Conservation (phyloP, 2,888 invertebrate species). For the Stenodema calcarata region DNA sequence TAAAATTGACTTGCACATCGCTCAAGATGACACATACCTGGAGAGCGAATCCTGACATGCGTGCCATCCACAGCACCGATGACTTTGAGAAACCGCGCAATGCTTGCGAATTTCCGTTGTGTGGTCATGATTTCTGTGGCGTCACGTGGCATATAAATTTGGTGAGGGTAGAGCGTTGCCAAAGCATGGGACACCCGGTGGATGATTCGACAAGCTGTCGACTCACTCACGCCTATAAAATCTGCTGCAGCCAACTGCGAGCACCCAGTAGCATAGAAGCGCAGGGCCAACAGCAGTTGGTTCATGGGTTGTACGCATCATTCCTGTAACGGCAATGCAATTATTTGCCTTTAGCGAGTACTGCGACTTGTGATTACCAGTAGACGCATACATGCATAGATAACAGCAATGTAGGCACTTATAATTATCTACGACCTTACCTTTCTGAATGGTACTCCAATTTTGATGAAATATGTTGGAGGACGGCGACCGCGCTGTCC, state of each 20-base stretch:
- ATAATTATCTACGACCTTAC: no score
- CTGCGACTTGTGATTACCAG: no score
- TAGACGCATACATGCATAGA: no score
- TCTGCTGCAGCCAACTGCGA: not conserved
- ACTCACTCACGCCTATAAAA: not conserved
- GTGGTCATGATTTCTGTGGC: slow-evolving; percentile 37
- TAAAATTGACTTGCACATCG: no score
- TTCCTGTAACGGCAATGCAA: not conserved
- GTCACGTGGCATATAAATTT: not conserved
- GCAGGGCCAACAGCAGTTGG: not conserved
- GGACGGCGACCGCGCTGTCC: no score
- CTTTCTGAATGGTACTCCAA: no score
- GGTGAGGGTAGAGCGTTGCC: not conserved
- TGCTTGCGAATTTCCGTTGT: slow-evolving; percentile 54
- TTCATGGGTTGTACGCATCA: not conserved
- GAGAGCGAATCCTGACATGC: slow-evolving; percentile 51
- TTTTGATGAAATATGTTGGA: no score
- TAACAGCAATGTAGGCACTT: no score
- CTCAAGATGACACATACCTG: no score
- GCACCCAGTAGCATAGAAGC: not conserved
- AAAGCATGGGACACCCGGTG: not conserved
- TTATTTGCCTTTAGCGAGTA: no score
- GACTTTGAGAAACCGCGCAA: slow-evolving; percentile 56
- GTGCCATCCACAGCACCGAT: slow-evolving; percentile 57
- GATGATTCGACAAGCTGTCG: not conserved